Evolutionary conservation across 1,140 invertebrate genomes (phyloP), one percentile per base, ranked within the genome.

Genomic region (Bacillus rossius): DNA sequence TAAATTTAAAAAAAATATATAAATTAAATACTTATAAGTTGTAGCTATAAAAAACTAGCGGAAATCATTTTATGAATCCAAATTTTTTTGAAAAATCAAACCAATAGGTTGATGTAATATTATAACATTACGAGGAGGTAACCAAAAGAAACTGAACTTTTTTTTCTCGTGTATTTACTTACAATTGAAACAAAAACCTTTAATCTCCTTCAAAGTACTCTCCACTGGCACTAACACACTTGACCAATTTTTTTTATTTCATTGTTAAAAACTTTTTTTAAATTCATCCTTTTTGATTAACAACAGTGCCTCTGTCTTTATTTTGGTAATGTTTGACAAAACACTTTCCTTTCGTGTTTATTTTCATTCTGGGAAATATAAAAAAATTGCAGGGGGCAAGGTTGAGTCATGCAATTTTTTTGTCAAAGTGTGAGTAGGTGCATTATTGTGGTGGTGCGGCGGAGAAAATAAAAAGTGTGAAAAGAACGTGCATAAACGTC

Each of bases 101-200:
- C n/a, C n/a, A n/a, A n/a, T n/a, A n/a, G n/a, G n/a, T n/a, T n/a
- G n/a, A n/a, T n/a, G n/a, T n/a, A n/a, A n/a, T n/a, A n/a, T n/a
- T n/a, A n/a, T n/a, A n/a, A n/a, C n/a, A n/a, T n/a, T n/a, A n/a
- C n/a, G n/a, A n/a, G n/a, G n/a, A n/a, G n/a, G n/a, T n/a, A n/a
- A n/a, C n/a, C n/a, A n/a, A n/a, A n/a, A n/a, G n/a, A n/a, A n/a
- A n/a, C n/a, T n/a, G n/a, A n/a, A n/a, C 7, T 14, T 45, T 45
- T 45, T 45, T 41, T 29, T 16, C 14, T 40, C 43, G 17, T 59
- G 16, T 59, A 13, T 58, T n/a, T 56, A 8, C 16, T 23, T 43
- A 7, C 7, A 7, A 19, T 45, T 45, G 8, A 7, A 19, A 45
- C 42, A 45, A 45, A 37, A 22, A 4, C n/a, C 17, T 14, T 20